Conservation (phyloP, 2,797 vertebrate species). For the Lithobates pipiens region DNA sequence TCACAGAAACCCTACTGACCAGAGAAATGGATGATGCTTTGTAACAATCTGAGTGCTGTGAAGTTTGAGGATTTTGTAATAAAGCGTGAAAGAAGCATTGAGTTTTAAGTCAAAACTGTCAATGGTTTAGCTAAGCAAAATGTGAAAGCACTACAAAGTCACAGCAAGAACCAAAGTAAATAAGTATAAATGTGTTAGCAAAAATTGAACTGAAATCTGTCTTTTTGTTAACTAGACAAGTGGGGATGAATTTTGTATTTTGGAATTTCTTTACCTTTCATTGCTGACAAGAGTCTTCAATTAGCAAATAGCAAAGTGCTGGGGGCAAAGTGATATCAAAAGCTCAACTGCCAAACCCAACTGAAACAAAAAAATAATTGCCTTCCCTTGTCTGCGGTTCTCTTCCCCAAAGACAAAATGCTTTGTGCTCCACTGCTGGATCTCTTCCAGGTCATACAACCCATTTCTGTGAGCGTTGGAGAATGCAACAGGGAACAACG, state of each 20-base stretch:
- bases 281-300: too few relatives aligned
- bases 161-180: not conserved
- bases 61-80: not conserved
- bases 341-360: too few relatives aligned
- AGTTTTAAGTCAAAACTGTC: not conserved
- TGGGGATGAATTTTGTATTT: not conserved
- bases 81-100: not conserved
- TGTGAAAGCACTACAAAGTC: not conserved
- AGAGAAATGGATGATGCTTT: not conserved
- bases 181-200: not conserved
- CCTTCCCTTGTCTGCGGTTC: too few relatives aligned
- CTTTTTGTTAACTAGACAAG: not conserved
- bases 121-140: constrained; percentile 1
- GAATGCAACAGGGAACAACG: too few relatives aligned
- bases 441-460: too few relatives aligned
- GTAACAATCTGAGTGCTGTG: not conserved
- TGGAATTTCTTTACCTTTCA: too few relatives aligned
- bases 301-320: too few relatives aligned
- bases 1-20: constrained; percentile 15
- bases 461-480: too few relatives aligned
- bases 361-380: too few relatives aligned
- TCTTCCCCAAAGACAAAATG: too few relatives aligned
- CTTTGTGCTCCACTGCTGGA: too few relatives aligned
- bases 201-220: not conserved
- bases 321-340: too few relatives aligned